These are phyloP conservation scores for Cervus canadensis DNA, from an alignment of 2,113 vertebrate genomes.

Conservation along the genomic window DNA sequence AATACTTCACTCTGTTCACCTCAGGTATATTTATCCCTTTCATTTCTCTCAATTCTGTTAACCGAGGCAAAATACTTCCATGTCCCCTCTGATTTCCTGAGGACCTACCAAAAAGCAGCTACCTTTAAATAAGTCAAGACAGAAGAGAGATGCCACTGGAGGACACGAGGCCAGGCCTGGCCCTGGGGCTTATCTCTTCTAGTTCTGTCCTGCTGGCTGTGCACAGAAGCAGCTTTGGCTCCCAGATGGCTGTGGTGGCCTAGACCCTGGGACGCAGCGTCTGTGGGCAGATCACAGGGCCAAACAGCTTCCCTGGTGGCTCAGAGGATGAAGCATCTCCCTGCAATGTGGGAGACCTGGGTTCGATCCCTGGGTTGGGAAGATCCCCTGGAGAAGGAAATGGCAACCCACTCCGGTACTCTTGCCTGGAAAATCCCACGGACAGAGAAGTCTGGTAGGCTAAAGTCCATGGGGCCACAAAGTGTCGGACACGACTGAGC, in stretches of 20 bases:
- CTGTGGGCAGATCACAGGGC: conserved; percentile 2
- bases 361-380: background rate
- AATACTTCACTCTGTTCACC: background rate
- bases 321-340: accelerated
- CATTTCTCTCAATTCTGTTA: background rate
- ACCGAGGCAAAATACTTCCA: background rate
- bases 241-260: background rate
- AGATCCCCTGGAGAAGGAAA: background rate
- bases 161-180: conserved; percentile 31
- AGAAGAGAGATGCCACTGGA: background rate
- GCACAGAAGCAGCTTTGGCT: conserved; percentile 32
- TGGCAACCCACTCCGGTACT: accelerated
- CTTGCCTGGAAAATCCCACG: background rate
- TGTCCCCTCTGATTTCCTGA: background rate
- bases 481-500: background rate
- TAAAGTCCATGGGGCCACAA: accelerated
- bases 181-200: conserved; percentile 3
- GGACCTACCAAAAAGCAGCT: background rate
- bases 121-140: conserved; percentile 14
- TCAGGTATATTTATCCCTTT: background rate
- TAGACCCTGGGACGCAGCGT: conserved; percentile 28
- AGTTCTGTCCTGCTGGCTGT: background rate
- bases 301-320: background rate
- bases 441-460: background rate
- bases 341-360: background rate